phyloP scores from a whole-genome alignment of 2,888 invertebrate genomes.

The Plutella xylostella region DNA sequence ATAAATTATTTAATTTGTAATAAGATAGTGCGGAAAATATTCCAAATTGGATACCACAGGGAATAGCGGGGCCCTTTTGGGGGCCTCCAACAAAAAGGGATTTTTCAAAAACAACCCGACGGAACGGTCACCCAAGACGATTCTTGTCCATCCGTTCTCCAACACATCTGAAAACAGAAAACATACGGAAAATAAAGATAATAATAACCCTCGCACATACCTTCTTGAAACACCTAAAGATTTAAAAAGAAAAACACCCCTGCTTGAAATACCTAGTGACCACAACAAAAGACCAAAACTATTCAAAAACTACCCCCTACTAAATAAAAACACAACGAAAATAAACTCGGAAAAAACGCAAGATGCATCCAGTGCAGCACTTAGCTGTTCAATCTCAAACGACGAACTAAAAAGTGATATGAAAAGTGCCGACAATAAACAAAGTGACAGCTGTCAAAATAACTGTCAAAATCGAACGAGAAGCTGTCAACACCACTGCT shows the following conservation, averaged over 20 bases:
- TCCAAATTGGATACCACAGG: conserved; percentile 55
- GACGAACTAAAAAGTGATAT: conserved; percentile 21
- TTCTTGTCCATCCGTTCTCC: conserved; percentile 46
- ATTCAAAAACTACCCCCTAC: conserved; percentile 18
- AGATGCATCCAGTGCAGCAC: conserved; percentile 6
- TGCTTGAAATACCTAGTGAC: conserved; percentile 44
- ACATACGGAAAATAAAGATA: conserved; percentile 25
- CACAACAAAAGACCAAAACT: conserved; percentile 44
- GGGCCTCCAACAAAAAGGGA: conserved; percentile 33
- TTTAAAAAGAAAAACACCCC: conserved; percentile 43
- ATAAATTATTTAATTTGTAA: not conserved
- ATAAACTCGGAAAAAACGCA: conserved; percentile 13
- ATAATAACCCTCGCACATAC: conserved; percentile 34
- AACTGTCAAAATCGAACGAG: conserved; percentile 9
- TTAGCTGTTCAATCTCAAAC: conserved; percentile 10
- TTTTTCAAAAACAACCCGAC: conserved; percentile 12
- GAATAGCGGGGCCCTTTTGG: conserved; percentile 39
- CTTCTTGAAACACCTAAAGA: conserved; percentile 50
- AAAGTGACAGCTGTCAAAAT: not conserved
- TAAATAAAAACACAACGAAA: not conserved
- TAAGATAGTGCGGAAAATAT: conserved; percentile 20
- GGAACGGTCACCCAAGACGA: conserved; percentile 31
- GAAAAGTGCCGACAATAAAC: conserved; percentile 17
- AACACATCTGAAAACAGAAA: conserved; percentile 15
- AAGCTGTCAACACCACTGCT: conserved; percentile 35